Evolutionary conservation across 2,113 vertebrate genomes (phyloP).

Genomic region (Malurus melanocephalus): DNA sequence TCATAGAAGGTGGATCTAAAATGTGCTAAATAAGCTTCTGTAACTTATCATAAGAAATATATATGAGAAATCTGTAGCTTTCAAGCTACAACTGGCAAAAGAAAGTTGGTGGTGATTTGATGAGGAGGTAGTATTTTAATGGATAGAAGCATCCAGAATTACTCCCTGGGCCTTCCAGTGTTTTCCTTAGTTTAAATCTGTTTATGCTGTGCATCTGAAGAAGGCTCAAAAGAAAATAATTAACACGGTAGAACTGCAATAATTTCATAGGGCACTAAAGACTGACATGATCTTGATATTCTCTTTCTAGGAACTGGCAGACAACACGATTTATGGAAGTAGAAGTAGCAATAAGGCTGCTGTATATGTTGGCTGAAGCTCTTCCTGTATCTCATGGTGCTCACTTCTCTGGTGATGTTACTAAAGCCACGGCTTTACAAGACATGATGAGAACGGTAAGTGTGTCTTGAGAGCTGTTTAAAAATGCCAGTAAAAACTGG

Average conservation of each 20-base stretch:
- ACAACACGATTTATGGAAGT: conserved; percentile 91
- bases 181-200: neutral
- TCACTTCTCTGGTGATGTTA: conserved; percentile 91
- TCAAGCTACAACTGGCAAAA: neutral
- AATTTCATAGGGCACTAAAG: neutral
- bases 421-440: conserved; percentile 91
- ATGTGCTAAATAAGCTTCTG: neutral
- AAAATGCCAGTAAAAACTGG: neutral
- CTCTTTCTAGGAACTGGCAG: conserved; percentile 85
- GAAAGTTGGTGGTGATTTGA: neutral
- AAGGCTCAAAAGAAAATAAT: neutral
- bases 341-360: conserved; percentile 90
- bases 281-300: neutral
- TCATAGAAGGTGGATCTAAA: neutral
- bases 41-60: too few species aligned
- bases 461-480: neutral
- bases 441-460: conserved; percentile 97
- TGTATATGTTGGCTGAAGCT: conserved; percentile 97
- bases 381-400: conserved; percentile 93
- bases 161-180: neutral
- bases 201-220: neutral
- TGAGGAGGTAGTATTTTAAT: neutral
- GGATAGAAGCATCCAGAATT: neutral
- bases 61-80: neutral
- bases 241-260: neutral